phyloP scores from a whole-genome alignment of 2,888 invertebrate genomes.

The Andrena fulva region DNA sequence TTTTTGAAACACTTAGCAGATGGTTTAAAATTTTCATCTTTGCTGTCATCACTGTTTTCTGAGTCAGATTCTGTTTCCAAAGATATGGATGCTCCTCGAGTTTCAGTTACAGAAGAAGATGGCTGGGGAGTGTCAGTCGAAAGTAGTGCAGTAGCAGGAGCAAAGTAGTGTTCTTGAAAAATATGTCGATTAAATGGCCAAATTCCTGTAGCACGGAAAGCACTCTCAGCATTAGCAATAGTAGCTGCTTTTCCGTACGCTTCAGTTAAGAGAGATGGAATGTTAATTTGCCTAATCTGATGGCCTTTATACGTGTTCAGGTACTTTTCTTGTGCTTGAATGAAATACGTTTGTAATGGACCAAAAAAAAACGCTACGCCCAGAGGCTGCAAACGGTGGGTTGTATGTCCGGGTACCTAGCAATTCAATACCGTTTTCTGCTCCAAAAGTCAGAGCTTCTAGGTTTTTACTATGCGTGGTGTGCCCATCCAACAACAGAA shows the following conservation, averaged over 20 bases:
- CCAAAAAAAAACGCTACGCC: slow-evolving; percentile 25
- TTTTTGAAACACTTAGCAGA: not conserved
- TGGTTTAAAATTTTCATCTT: not conserved
- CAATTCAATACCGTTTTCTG: slow-evolving; percentile 16
- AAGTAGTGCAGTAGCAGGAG: not conserved
- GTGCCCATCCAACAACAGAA: slow-evolving; percentile 21
- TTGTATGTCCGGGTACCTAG: slow-evolving; percentile 24
- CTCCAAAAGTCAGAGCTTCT: not conserved
- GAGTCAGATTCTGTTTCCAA: not conserved
- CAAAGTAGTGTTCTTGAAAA: slow-evolving; percentile 14
- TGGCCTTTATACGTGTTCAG: slow-evolving; percentile 20
- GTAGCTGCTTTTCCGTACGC: slow-evolving; percentile 29
- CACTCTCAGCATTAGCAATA: slow-evolving; percentile 16
- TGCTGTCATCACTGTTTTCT: slow-evolving; percentile 1
- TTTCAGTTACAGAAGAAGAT: not conserved
- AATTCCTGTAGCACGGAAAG: slow-evolving; percentile 24
- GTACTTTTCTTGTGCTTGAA: slow-evolving; percentile 11
- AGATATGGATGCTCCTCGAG: not conserved
- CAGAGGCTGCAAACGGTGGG: slow-evolving; percentile 21
- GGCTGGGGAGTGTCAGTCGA: not conserved
- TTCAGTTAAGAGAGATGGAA: slow-evolving; percentile 15
- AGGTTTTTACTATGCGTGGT: slow-evolving; percentile 24
- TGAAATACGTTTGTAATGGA: slow-evolving; percentile 12
- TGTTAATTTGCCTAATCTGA: slow-evolving; percentile 8
- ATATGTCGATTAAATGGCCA: slow-evolving; percentile 23